Evolutionary conservation across 2,888 invertebrate species (phyloP).

Genomic region (Tinea pellionella): DNA sequence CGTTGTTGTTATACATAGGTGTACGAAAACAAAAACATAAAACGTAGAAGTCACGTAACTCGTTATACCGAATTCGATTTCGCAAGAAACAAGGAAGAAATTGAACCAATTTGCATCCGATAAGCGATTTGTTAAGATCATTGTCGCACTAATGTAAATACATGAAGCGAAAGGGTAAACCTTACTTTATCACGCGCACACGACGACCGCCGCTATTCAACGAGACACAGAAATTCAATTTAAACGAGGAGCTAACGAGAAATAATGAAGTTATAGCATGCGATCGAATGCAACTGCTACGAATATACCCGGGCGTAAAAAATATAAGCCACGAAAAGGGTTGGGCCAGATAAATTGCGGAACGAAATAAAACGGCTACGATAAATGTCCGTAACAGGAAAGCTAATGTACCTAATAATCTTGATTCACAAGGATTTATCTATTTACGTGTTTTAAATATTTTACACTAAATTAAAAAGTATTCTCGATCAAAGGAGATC

Average conservation of each 20-base stretch:
- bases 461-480: neutral
- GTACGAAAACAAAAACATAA: neutral
- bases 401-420: neutral
- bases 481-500: neutral
- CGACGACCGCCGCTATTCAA: neutral
- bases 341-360: neutral
- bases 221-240: slow-evolving; percentile 38
- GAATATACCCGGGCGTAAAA: neutral
- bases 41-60: slow-evolving; percentile 4
- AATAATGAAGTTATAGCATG: slow-evolving; percentile 43
- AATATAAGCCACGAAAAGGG: neutral
- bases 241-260: slow-evolving; percentile 37
- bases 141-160: slow-evolving; percentile 7
- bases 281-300: slow-evolving; percentile 25
- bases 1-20: slow-evolving; percentile 8
- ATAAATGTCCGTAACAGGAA: neutral
- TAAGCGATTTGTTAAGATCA: slow-evolving; percentile 10
- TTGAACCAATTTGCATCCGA: slow-evolving; percentile 9
- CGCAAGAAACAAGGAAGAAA: slow-evolving; percentile 10
- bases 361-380: neutral
- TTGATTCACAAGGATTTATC: neutral
- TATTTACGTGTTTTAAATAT: neutral
- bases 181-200: neutral
- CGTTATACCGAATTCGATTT: slow-evolving; percentile 13
- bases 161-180: neutral